Evolutionary conservation across 2,797 vertebrate species (phyloP).

Genomic region (Sciaenops ocellatus): DNA sequence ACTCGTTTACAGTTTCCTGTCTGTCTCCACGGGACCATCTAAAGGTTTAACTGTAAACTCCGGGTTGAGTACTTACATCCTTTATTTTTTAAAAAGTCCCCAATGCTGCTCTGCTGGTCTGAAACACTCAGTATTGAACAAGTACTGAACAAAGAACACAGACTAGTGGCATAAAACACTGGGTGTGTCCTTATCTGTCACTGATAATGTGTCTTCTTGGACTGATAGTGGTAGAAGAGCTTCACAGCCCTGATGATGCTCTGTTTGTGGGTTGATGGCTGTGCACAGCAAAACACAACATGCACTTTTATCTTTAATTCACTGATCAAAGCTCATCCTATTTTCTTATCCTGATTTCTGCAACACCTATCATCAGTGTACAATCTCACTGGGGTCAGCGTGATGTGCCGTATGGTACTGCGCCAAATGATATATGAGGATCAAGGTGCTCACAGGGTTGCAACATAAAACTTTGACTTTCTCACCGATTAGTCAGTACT

Average conservation of each 20-base stretch:
- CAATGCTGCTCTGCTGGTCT: neutral
- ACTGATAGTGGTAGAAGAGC: conserved; percentile 21
- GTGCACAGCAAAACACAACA: neutral
- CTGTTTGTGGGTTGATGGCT: neutral
- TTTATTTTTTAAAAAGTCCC: neutral
- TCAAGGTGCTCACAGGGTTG: neutral
- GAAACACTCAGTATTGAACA: neutral
- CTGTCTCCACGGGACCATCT: neutral
- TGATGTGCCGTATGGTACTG: neutral
- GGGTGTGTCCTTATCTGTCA: conserved; percentile 63
- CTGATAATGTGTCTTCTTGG: conserved; percentile 60
- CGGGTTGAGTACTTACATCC: neutral
- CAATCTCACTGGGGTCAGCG: neutral
- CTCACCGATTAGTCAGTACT: neutral
- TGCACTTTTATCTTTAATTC: conserved; percentile 10
- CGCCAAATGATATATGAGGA: conserved; percentile 1
- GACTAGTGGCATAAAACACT: conserved; percentile 6
- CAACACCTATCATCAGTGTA: neutral
- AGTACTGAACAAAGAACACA: neutral
- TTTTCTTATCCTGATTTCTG: conserved; percentile 28
- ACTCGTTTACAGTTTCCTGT: conserved; percentile 34
- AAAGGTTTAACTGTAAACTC: neutral
- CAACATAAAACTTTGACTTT: neutral
- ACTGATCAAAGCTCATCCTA: conserved; percentile 30
- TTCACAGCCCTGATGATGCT: neutral